Conservation (phyloP, 2,888 invertebrate genomes). For the Thysanoteuthis rhombus region DNA sequence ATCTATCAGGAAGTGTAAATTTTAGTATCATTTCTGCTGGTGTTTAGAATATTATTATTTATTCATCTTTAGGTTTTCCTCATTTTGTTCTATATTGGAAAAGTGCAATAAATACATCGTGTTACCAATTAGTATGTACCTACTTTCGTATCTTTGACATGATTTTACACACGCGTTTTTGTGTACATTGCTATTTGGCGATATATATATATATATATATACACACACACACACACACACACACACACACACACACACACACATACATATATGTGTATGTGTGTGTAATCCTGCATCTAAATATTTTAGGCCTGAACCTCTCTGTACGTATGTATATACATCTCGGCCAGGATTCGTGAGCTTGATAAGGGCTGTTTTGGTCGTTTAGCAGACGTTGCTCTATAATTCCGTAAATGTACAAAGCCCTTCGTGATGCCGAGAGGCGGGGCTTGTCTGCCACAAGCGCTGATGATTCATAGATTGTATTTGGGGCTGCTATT, state of each 20-base stretch:
- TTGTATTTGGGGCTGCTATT: not conserved
- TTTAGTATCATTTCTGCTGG: too few relatives aligned
- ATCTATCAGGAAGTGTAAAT: not conserved
- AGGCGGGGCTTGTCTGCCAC: not conserved
- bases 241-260: too few relatives aligned
- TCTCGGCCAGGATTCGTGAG: not conserved
- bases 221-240: too few relatives aligned
- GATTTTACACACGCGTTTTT: not conserved
- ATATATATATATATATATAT: not conserved
- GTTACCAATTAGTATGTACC: too few relatives aligned
- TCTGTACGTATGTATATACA: not conserved
- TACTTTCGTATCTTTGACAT: not conserved
- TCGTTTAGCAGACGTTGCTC: not conserved
- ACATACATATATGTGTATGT: not conserved
- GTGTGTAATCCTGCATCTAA: not conserved
- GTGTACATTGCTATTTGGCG: not conserved
- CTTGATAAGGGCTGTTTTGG: not conserved
- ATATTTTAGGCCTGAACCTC: not conserved
- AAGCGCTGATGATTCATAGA: not conserved
- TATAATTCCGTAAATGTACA: not conserved
- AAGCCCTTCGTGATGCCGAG: not conserved
- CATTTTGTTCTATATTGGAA: too few relatives aligned
- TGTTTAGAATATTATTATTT: too few relatives aligned
- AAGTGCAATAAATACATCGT: not conserved
- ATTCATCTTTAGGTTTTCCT: too few relatives aligned